Evolutionary conservation across 2,888 invertebrate genomes (phyloP).

Genomic region (Zygothrica quintamaculata): DNA sequence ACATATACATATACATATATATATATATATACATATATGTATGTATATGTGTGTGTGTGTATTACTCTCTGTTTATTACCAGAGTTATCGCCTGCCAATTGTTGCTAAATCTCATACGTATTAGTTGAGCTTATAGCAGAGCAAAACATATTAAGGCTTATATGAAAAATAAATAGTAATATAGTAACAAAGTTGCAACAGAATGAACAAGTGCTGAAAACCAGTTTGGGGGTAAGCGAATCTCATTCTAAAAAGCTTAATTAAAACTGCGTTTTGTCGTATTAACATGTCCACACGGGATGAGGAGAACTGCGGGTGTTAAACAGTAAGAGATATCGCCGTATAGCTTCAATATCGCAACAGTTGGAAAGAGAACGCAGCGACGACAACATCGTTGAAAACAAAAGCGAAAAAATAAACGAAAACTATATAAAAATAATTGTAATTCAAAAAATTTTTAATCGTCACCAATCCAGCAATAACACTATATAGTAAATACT

Average conservation of each 20-base stretch:
- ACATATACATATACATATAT: background rate
- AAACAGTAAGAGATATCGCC: background rate
- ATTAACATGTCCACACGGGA: slow-evolving; percentile 3
- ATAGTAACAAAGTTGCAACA: background rate
- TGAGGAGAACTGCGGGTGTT: background rate
- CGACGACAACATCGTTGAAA: slow-evolving; percentile 41
- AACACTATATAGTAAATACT: too few relatives aligned
- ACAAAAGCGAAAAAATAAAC: slow-evolving; percentile 2
- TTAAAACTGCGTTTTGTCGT: slow-evolving; percentile 49
- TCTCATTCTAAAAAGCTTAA: slow-evolving; percentile 22
- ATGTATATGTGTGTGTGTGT: background rate
- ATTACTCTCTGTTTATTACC: slow-evolving; percentile 8
- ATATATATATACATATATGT: slow-evolving; percentile 4
- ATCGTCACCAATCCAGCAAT: background rate
- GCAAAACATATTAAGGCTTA: too few relatives aligned
- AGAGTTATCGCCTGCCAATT: slow-evolving; percentile 9
- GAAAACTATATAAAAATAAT: too few relatives aligned
- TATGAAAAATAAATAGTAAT: too few relatives aligned
- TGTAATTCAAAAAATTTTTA: background rate
- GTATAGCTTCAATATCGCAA: slow-evolving; percentile 20
- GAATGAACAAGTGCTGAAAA: slow-evolving; percentile 28
- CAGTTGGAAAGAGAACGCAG: slow-evolving; percentile 48
- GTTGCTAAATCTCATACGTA: too few relatives aligned
- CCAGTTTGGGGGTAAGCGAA: slow-evolving; percentile 42
- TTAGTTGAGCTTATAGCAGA: background rate